Percentiles rank a stretch among this genome's conserved stretches.
These are phyloP conservation scores for Sphenopsis melanotis DNA, from an alignment of 2,797 vertebrate species.

Conservation along the genomic window DNA sequence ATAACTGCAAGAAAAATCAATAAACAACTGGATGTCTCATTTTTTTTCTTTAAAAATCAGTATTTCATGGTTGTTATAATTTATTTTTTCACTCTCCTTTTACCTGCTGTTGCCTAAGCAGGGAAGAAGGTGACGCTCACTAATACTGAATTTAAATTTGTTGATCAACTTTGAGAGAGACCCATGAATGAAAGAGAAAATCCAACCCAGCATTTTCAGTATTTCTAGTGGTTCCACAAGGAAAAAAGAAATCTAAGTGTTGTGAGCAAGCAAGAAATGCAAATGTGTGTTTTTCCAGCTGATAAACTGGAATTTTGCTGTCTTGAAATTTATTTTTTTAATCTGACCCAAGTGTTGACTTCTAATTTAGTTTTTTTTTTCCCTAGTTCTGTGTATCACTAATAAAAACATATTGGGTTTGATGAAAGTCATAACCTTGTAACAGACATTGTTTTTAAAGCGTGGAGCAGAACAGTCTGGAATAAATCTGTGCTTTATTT, in stretches of 20 bases:
- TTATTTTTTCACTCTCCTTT: background rate
- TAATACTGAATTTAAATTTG: background rate
- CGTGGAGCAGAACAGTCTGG: background rate
- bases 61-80: background rate
- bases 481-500: background rate
- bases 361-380: background rate
- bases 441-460: background rate
- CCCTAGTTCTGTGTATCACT: background rate
- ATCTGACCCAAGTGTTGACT: background rate
- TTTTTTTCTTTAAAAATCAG: background rate
- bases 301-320: background rate
- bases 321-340: background rate
- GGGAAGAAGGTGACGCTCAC: background rate
- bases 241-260: background rate
- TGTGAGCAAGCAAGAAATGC: background rate
- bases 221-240: background rate
- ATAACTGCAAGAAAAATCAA: background rate
- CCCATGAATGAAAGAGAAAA: background rate
- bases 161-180: background rate
- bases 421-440: background rate
- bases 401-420: background rate
- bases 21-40: fast-evolving
- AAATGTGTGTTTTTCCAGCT: background rate
- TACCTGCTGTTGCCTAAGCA: background rate
- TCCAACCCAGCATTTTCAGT: background rate